These are phyloP conservation scores for Nomada goodeniana DNA, from an alignment of 2,888 invertebrate genomes.

Conservation along the genomic window DNA sequence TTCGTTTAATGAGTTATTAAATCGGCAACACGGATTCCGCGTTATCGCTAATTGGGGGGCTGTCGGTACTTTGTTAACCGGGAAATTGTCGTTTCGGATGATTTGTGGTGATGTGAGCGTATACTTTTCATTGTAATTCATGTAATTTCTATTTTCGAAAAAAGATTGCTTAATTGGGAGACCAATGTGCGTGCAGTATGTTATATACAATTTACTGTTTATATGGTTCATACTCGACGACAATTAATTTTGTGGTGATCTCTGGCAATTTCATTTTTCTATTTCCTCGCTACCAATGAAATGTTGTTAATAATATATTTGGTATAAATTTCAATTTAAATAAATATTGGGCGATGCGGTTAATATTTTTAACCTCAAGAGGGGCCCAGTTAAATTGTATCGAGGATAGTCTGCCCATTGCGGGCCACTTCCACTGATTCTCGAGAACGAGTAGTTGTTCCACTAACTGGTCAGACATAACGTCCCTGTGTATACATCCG, in stretches of 20 bases:
- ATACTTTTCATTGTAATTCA: too few species aligned
- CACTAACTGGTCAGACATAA: slow-evolving; percentile 6
- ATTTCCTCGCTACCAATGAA: too few species aligned
- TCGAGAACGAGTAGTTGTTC: not conserved
- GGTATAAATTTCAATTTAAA: not conserved
- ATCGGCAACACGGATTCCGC: slow-evolving; percentile 9
- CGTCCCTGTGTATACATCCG: not conserved
- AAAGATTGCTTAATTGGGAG: too few species aligned
- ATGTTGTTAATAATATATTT: too few species aligned
- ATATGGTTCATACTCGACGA: too few species aligned
- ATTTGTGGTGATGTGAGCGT: not conserved
- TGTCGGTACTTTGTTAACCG: slow-evolving; percentile 8
- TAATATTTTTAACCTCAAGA: too few species aligned
- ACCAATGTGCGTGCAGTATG: not conserved
- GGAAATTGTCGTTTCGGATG: not conserved
- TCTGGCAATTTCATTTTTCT: too few species aligned
- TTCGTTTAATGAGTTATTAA: slow-evolving; percentile 32
- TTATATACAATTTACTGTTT: not conserved
- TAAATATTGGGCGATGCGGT: not conserved
- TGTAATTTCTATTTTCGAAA: too few species aligned
- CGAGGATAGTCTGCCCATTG: not conserved
- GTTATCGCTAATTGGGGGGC: slow-evolving; percentile 5
- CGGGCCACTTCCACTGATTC: not conserved
- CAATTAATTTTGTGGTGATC: too few species aligned
- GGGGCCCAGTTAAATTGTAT: not conserved